Evolutionary conservation across 2,797 vertebrate species (phyloP).

Genomic region (Hypotaenidia okinawae): DNA sequence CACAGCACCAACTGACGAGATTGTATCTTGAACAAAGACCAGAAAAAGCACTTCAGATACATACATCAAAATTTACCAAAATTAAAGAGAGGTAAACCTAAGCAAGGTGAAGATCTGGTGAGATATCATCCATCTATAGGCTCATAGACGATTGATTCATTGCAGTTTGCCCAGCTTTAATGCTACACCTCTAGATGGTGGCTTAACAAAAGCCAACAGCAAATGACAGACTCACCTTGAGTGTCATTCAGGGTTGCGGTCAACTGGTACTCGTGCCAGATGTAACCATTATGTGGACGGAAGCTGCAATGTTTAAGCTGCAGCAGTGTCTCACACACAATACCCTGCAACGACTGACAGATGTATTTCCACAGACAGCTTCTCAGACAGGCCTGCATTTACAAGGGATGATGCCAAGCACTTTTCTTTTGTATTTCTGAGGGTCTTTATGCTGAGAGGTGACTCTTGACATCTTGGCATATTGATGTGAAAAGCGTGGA

Average conservation of each 20-base stretch:
- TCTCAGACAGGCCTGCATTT: not conserved
- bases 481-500: not conserved
- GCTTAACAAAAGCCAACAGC: not conserved
- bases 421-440: not conserved
- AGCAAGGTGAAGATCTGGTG: not conserved
- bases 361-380: not conserved
- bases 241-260: not conserved
- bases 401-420: constrained; percentile 28
- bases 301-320: not conserved
- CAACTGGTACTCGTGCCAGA: not conserved
- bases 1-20: not conserved
- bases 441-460: not conserved
- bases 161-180: not conserved
- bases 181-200: not conserved
- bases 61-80: not conserved
- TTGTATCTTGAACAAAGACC: not conserved
- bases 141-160: not conserved
- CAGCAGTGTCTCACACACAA: fast-evolving
- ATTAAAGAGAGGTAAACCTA: not conserved
- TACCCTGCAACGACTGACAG: not conserved
- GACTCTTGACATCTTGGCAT: constrained; percentile 41
- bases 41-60: not conserved
- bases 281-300: not conserved
- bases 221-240: not conserved
- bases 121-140: not conserved